phyloP scores from a whole-genome alignment of 1,140 invertebrate species.

The Spodoptera litura region DNA sequence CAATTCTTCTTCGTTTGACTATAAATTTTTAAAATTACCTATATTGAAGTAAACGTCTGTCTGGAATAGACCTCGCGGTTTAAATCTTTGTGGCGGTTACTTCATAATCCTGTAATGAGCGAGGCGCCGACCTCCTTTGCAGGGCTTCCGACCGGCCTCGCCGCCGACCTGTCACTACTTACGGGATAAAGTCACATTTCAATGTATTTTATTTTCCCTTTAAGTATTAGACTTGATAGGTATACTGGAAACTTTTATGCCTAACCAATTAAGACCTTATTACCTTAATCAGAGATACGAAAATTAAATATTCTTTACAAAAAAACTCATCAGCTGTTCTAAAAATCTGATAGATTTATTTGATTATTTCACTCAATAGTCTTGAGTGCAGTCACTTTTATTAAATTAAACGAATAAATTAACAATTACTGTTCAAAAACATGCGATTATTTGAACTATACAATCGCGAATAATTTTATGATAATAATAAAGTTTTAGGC shows the following conservation, averaged over 20 bases:
- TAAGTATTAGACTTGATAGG: conserved; percentile 1
- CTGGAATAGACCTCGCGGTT: conserved; percentile 50
- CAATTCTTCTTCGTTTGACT: too few relatives aligned
- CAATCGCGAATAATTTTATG: too few relatives aligned
- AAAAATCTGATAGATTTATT: neutral
- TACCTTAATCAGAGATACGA: too few relatives aligned
- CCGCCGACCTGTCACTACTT: conserved; percentile 39
- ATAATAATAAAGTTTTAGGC: too few relatives aligned
- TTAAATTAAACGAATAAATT: too few relatives aligned
- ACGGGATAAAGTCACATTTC: conserved; percentile 39
- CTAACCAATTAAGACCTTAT: neutral
- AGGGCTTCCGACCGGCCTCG: conserved; percentile 73
- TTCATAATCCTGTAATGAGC: conserved; percentile 80
- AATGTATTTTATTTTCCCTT: conserved; percentile 30
- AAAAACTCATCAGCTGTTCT: too few relatives aligned
- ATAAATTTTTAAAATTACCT: neutral
- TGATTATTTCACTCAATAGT: neutral
- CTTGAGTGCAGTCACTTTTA: neutral
- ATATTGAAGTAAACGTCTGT: neutral
- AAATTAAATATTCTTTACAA: too few relatives aligned
- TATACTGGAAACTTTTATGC: neutral
- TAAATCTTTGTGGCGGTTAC: conserved; percentile 77
- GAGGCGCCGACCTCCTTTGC: conserved; percentile 79
- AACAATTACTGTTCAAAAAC: too few relatives aligned
- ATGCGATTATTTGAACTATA: too few relatives aligned